Base-by-base conservation (phyloP, 2,888 invertebrate genomes). In the Mimas tiliae region DNA sequence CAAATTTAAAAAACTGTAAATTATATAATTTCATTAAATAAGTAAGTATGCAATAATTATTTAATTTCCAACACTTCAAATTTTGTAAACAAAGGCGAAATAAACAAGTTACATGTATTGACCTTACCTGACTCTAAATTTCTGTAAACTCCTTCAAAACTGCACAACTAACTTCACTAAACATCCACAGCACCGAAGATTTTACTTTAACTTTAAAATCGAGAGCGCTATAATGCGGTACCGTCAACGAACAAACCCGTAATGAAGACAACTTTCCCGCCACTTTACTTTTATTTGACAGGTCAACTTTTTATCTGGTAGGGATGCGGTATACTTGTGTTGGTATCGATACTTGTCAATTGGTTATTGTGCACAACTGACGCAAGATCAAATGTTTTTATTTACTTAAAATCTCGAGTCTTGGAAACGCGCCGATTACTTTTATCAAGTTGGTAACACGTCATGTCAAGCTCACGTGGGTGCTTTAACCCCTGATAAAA, bases 241-340 rank as follows among this genome's bases (percentile, higher is more conserved):
- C 33, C 65, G 21, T 12, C 38, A 50, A 58, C 38, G 63, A 55
- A 33, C 64, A 52, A 42, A 51, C 51, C 50, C 19, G 48, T 63
- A 67, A 62, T 65, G 65, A 62, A 62, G 47, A 33, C 50, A 42
- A 64, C 67, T 67, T 77, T 80, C 76, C 74, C 82, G 81, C 80
- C 74, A 71, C 68, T 76, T 77, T 68, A 72, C 74, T 76, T 83
- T 81, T 81, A 82, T 81, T 78, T 78, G 79, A 74, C 76, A 77
- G 73, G 69, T 78, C 45, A 63, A 66, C 63, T 66, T 66, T 65
- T 65, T 9, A 65, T 55, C 33, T 65, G 65, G 55, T 55, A 55
- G 55, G 55, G 55, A 55, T 55, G 55, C 38, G 38, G 58, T 58
- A 64, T 64, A 52, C 63, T 51, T 33, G 27, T 48, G 47, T 53